Conservation (phyloP, 1,140 invertebrate species). For the Triops longicaudatus region DNA sequence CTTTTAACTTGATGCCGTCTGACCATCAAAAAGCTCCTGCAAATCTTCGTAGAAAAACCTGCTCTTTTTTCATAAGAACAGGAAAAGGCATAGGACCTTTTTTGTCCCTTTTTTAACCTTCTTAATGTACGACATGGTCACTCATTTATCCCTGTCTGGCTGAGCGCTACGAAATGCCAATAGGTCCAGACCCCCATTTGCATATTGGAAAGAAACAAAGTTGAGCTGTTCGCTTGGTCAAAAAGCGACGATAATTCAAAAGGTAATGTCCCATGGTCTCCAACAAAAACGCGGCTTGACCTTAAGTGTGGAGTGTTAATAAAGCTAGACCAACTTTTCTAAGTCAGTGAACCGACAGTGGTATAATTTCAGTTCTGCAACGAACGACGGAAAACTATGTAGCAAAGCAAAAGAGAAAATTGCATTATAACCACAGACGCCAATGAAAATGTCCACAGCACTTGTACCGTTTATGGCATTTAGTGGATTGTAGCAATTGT, state of each 20-base stretch:
- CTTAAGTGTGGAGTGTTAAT: not conserved
- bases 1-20: not conserved
- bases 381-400: too few relatives aligned
- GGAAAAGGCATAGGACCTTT: not conserved
- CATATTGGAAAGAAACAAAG: conserved; percentile 15
- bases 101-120: not conserved
- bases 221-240: not conserved
- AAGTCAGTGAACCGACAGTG: not conserved
- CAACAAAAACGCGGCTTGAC: not conserved
- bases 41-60: not conserved
- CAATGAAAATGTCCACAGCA: not conserved
- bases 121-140: conserved; percentile 13
- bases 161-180: not conserved
- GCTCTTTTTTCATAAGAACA: not conserved
- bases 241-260: conserved; percentile 4
- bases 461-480: not conserved
- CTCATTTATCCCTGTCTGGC: conserved; percentile 14
- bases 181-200: not conserved
- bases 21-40: not conserved
- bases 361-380: too few relatives aligned
- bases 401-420: not conserved
- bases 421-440: not conserved
- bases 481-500: not conserved
- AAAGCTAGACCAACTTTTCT: not conserved
- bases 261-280: not conserved